Conservation (phyloP, 2,113 vertebrate genomes). For the Orientallactaga bullata region DNA sequence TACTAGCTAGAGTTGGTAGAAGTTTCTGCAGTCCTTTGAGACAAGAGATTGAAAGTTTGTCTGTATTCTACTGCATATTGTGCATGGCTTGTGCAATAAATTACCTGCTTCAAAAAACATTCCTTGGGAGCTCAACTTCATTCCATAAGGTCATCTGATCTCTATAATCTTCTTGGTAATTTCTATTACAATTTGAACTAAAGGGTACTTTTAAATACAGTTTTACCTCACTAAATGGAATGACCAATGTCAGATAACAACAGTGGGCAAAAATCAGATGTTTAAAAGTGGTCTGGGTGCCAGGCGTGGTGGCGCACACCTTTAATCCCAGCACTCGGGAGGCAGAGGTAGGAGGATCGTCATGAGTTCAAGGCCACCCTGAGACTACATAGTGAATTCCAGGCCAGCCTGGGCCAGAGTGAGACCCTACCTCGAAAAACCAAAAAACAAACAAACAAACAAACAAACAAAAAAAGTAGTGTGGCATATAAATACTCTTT, state of each 20-base stretch:
- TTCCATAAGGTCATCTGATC: neutral
- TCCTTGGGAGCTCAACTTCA: neutral
- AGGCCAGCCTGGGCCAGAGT: too few species aligned
- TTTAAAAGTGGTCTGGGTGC: neutral
- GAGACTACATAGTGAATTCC: too few species aligned
- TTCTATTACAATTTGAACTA: conserved; percentile 39
- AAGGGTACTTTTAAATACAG: neutral
- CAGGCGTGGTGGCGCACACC: too few species aligned
- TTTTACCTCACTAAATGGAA: neutral
- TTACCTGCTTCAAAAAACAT: neutral
- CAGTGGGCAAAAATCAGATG: neutral
- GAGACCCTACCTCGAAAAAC: too few species aligned
- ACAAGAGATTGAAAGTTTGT: neutral
- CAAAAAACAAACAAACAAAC: too few species aligned
- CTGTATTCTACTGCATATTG: neutral
- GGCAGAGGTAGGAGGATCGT: too few species aligned
- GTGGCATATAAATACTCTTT: neutral
- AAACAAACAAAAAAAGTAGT: too few species aligned
- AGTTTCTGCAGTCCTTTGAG: neutral
- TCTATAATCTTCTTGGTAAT: neutral
- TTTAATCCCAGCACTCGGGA: too few species aligned
- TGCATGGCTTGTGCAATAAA: neutral
- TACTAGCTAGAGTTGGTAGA: neutral
- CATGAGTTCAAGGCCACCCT: too few species aligned
- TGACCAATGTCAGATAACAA: neutral